phyloP scores from a whole-genome alignment of 2,113 vertebrate species.

The Suricata suricatta region DNA sequence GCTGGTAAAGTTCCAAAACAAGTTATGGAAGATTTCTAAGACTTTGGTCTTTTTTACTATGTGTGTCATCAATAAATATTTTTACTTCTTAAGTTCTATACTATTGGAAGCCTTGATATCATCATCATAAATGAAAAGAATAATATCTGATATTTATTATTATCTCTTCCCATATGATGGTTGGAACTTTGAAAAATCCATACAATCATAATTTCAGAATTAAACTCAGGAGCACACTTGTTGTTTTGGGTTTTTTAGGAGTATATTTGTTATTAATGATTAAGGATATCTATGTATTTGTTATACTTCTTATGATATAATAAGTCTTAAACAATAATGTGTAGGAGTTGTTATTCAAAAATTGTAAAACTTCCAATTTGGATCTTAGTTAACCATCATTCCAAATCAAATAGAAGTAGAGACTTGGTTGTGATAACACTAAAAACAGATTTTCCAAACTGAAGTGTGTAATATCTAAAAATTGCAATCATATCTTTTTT shows the following conservation, averaged over 20 bases:
- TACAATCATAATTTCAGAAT: not conserved
- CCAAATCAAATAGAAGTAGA: not conserved
- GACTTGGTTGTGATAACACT: not conserved
- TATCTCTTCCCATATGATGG: not conserved
- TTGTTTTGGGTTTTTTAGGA: no score
- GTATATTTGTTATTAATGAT: not conserved
- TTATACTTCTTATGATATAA: not conserved
- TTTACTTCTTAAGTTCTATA: not conserved
- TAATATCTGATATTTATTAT: not conserved
- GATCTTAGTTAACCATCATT: not conserved
- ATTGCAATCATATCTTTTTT: not conserved
- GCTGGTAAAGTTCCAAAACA: not conserved
- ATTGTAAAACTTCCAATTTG: not conserved
- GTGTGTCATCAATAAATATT: not conserved
- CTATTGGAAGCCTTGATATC: not conserved
- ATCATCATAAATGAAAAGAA: not conserved
- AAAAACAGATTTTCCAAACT: not conserved
- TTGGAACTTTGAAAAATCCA: not conserved
- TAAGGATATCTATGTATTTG: not conserved
- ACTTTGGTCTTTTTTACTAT: not conserved
- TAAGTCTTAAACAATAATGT: not conserved
- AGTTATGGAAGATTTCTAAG: not conserved
- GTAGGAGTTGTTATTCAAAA: not conserved
- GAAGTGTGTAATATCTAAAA: not conserved
- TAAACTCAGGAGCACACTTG: not conserved